Base-by-base conservation (phyloP, 1,140 invertebrate genomes). In the Orchestia grillus region DNA sequence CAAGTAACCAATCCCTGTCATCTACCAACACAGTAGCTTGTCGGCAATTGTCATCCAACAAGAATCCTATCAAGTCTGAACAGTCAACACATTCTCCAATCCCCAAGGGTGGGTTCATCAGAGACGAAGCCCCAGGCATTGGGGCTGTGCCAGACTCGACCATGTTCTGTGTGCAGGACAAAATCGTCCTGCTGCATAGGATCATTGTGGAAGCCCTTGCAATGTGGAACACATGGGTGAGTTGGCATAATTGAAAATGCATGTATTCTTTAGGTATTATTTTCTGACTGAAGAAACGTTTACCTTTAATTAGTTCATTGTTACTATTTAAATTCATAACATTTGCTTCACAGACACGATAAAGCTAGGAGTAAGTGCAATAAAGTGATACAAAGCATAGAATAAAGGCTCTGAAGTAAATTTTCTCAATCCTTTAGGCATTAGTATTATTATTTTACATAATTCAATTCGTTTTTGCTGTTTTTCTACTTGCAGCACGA, bases 91-190 rank as follows among this genome's bases (percentile, higher is more conserved):
- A 41, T 42, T 41, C n/a, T 41, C 41, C 88, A 28, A 41, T 4
- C n/a, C 42, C 88, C 42, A 41, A 15, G 23, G 44, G 92, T 11
- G 92, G 92, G 6, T 94, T 94, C 92, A 44, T 94, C 16, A 44
- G 92, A 40, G 41, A 42, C 44, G 88, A 91, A 11, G n/a, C 44
- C 11, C 47, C 92, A 0, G 15, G 4, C 15, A 41, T 3, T 28
- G 41, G 41, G 41, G 44, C 40, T 11, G 43, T 94, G 92, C 44
- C 92, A 40, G 92, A 94, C 4, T 42, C 92, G 19, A 94, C 92
- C 41, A 0, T 94, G 43, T 94, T 94, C 44, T 45, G 92, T n/a
- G 92, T 94, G 23, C 92, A 94, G 92, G 92, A 94, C 44, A 94
- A 94, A 40, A 44, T 94, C 11, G 92, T 94, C 11, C 92, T 45